phyloP scores from a whole-genome alignment of 2,113 vertebrate genomes.

The Neodontobutis hainanensis region DNA sequence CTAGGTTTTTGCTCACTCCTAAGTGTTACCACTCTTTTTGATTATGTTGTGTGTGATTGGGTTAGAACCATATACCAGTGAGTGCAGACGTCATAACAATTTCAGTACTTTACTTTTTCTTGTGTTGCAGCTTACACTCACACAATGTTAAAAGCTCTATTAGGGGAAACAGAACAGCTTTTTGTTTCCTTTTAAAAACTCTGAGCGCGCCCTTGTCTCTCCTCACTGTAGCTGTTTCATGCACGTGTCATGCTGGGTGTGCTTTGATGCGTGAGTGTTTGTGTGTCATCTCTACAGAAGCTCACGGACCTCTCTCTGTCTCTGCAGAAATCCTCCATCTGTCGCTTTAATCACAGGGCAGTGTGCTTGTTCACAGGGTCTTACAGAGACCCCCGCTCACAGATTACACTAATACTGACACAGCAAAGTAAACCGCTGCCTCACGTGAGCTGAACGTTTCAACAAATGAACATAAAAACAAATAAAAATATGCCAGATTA shows the following conservation, averaged over 20 bases:
- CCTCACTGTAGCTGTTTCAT: conserved; percentile 23
- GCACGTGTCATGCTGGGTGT: conserved; percentile 48
- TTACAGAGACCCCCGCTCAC: conserved; percentile 32
- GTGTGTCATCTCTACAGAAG: conserved; percentile 46
- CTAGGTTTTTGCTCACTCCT: too few relatives aligned
- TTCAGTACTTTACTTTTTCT: background rate
- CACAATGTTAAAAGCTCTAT: conserved; percentile 16
- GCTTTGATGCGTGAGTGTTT: conserved; percentile 11
- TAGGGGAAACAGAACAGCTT: conserved; percentile 28
- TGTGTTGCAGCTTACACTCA: background rate
- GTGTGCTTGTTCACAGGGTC: conserved; percentile 60
- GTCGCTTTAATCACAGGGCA: conserved; percentile 68
- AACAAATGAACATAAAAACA: too few relatives aligned
- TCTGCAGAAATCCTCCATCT: conserved; percentile 73
- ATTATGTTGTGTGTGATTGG: too few relatives aligned
- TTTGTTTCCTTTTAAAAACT: conserved; percentile 31
- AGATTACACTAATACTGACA: conserved; percentile 53
- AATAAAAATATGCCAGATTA: too few relatives aligned
- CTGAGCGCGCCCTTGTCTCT: too few relatives aligned
- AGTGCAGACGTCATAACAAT: too few relatives aligned
- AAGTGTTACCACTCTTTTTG: too few relatives aligned
- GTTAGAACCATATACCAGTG: too few relatives aligned
- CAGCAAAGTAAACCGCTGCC: conserved; percentile 43
- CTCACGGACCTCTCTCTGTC: conserved; percentile 43
- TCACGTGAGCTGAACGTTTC: conserved; percentile 11